phyloP scores from a whole-genome alignment of 2,888 invertebrate species.

The Isotomurus palustris region DNA sequence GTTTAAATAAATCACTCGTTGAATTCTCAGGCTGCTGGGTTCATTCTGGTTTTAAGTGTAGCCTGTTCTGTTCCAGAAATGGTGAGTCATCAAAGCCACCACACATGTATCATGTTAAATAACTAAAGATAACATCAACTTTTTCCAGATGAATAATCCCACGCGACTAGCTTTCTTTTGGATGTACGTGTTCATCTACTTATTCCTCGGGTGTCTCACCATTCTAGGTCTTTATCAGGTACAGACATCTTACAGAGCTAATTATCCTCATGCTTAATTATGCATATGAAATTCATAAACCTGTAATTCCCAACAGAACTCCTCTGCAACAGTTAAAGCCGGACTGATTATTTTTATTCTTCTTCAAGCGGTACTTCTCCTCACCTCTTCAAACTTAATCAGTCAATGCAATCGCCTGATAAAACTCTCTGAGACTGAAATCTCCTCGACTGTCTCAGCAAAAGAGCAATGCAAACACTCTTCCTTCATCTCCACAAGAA shows the following conservation, averaged over 20 bases:
- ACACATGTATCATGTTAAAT: not conserved
- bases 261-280: not conserved
- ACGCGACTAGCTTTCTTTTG: slow-evolving; percentile 2
- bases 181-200: slow-evolving; percentile 1
- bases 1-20: not conserved
- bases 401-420: not conserved
- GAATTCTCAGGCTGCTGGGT: not conserved
- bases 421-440: not conserved
- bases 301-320: not conserved
- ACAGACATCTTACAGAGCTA: not conserved
- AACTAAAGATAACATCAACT: not conserved
- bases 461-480: not conserved
- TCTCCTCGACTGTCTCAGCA: not conserved
- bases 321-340: not conserved
- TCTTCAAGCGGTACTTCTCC: not conserved
- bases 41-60: not conserved
- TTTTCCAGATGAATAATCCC: not conserved
- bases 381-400: not conserved
- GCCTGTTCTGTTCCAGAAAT: not conserved
- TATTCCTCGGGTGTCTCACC: slow-evolving; percentile 1
- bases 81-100: not conserved
- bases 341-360: not conserved
- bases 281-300: not conserved
- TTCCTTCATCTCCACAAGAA: not conserved
- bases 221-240: slow-evolving; percentile 2